Evolutionary conservation across 1,140 invertebrate genomes (phyloP).

Genomic region (Aphelenchoides besseyi): DNA sequence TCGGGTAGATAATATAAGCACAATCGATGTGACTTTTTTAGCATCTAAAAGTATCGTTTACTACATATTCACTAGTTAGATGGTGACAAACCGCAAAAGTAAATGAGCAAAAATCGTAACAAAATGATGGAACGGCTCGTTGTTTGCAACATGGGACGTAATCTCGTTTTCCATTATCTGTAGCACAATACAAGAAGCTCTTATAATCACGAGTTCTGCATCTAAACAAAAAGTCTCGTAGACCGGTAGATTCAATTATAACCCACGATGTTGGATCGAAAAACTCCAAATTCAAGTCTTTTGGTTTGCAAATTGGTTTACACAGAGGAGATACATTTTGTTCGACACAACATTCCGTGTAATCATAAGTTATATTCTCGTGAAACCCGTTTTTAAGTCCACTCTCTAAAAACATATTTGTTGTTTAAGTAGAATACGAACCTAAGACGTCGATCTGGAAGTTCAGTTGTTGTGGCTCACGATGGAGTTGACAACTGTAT

Average conservation of each 20-base stretch:
- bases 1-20: constrained; percentile 48
- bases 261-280: constrained; percentile 46
- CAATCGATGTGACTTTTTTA: constrained; percentile 48
- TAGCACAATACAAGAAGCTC: constrained; percentile 43
- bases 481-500: constrained; percentile 41
- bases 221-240: constrained; percentile 13
- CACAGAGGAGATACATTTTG: constrained; percentile 43
- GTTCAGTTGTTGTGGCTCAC: constrained; percentile 44
- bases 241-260: neutral
- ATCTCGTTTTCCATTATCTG: constrained; percentile 36
- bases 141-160: constrained; percentile 48
- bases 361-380: constrained; percentile 40
- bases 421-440: constrained; percentile 18
- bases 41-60: constrained; percentile 35
- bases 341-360: constrained; percentile 47
- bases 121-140: constrained; percentile 39
- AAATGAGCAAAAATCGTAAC: constrained; percentile 45
- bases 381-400: constrained; percentile 37
- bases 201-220: constrained; percentile 49
- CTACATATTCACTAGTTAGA: constrained; percentile 13
- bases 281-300: constrained; percentile 46
- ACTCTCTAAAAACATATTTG: constrained; percentile 39
- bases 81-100: constrained; percentile 32
- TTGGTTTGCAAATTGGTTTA: constrained; percentile 47
- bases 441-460: constrained; percentile 49